These are phyloP conservation scores for Lasioglossum oenotherae DNA, from an alignment of 2,888 invertebrate genomes.

Conservation along the genomic window DNA sequence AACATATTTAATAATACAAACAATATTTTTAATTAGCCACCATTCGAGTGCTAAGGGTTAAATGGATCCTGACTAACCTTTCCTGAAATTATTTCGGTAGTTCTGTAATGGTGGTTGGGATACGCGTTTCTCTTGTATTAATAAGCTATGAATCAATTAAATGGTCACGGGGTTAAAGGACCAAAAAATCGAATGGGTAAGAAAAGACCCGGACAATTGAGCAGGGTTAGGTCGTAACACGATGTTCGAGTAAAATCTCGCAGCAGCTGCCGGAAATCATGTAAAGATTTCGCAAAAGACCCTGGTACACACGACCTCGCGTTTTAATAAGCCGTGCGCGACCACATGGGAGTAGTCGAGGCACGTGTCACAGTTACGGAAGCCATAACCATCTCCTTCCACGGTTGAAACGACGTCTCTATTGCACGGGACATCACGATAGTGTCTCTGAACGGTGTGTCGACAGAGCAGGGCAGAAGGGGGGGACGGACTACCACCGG, in stretches of 20 bases:
- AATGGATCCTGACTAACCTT: neutral
- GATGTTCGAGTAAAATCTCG: neutral
- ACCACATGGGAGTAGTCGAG: conserved; percentile 6
- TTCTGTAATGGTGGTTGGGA: neutral
- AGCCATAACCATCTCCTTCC: conserved; percentile 47
- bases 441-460: conserved; percentile 27
- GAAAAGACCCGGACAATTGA: neutral
- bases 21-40: too few relatives aligned
- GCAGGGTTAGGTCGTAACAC: neutral
- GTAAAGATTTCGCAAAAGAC: neutral
- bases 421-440: conserved; percentile 57
- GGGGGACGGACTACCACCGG: conserved; percentile 30
- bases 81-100: neutral
- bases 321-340: neutral
- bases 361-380: conserved; percentile 38
- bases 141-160: neutral
- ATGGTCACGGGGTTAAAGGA: neutral
- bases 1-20: too few relatives aligned
- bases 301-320: neutral
- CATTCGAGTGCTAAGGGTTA: too few relatives aligned
- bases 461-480: conserved; percentile 9
- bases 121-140: too few relatives aligned
- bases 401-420: conserved; percentile 63
- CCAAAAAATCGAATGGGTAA: neutral
- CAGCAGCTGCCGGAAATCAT: neutral